A percentile compares a stretch with the other conserved stretches of the same genome.
Evolutionary conservation across 30 jellyfish, hydroid and myxozoan genomes (phyloP).

Genomic region (Aurelia sp.): DNA sequence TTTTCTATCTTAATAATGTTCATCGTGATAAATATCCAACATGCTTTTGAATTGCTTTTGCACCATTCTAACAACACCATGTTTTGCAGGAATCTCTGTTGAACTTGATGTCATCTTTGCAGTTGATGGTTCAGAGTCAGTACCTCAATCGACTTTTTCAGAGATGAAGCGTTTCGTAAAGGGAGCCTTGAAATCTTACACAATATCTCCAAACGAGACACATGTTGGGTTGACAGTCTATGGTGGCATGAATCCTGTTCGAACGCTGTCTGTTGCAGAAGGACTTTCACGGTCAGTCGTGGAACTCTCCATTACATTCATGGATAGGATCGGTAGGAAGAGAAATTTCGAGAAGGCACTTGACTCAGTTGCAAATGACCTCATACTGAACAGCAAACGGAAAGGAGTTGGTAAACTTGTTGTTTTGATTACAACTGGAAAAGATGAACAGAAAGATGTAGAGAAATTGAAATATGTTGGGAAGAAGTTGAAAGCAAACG

Average conservation of each 20-base stretch:
- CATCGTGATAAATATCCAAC: too few species aligned
- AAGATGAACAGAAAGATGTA: neutral
- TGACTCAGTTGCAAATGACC: neutral
- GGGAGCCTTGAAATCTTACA: constrained; percentile 6
- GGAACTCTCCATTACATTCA: neutral
- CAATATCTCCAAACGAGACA: constrained; percentile 32
- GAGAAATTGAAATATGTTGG: constrained; percentile 24
- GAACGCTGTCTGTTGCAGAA: neutral
- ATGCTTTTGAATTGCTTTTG: too few species aligned
- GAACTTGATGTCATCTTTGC: constrained; percentile 38
- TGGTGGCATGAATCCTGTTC: neutral
- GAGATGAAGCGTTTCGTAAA: constrained; percentile 25
- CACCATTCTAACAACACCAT: too few species aligned
- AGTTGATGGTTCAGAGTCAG: constrained; percentile 29
- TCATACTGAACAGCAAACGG: neutral
- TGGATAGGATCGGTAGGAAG: neutral
- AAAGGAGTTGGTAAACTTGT: constrained; percentile 38
- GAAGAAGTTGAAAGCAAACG: constrained; percentile 32
- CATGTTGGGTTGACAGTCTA: constrained; percentile 31
- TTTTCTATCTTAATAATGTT: too few species aligned
- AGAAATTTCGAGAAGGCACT: neutral
- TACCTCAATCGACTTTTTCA: neutral
- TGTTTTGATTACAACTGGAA: constrained; percentile 60
- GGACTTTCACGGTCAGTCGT: constrained; percentile 5
- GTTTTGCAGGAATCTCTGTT: constrained; percentile 3